Conservation (phyloP, 2,797 vertebrate species). For the Anguilla megastoma region DNA sequence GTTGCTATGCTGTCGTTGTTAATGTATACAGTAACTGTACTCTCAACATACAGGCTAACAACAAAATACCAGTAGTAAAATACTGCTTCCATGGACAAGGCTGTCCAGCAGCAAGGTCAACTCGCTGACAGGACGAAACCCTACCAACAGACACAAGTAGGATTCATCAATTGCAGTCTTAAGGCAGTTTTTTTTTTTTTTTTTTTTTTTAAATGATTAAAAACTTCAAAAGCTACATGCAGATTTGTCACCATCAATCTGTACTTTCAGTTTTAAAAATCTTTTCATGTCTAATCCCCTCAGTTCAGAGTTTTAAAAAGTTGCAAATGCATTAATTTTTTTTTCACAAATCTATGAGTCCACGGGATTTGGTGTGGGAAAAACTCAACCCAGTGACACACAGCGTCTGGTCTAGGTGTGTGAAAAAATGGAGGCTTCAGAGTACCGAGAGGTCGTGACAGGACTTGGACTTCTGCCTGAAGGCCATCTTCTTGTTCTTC, state of each 20-base stretch:
- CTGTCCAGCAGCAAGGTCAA: constrained; percentile 45
- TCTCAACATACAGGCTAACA: neutral
- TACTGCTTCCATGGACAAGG: constrained; percentile 40
- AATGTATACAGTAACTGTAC: neutral
- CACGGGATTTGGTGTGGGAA: constrained; percentile 69
- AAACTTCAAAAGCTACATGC: constrained; percentile 65
- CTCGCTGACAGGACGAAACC: constrained; percentile 48
- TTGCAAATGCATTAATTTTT: constrained; percentile 64
- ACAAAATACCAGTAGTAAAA: constrained; percentile 6
- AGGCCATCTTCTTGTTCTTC: constrained; percentile 99
- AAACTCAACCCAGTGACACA: constrained; percentile 61
- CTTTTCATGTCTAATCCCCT: constrained; percentile 21
- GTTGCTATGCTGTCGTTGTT: neutral
- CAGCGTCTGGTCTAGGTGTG: constrained; percentile 75
- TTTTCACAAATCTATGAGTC: constrained; percentile 69
- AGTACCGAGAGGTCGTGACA: constrained; percentile 97
- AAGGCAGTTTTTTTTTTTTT: constrained; percentile 59
- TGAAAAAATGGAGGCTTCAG: constrained; percentile 63
- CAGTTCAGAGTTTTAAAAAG: constrained; percentile 54
- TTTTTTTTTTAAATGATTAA: constrained; percentile 40
- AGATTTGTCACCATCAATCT: constrained; percentile 57
- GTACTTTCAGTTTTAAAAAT: constrained; percentile 45
- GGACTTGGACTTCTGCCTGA: constrained; percentile 97
- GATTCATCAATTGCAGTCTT: constrained; percentile 60
- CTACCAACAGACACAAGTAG: constrained; percentile 52